Conservation (phyloP, 2,113 vertebrate genomes). For the Thermophis baileyi region DNA sequence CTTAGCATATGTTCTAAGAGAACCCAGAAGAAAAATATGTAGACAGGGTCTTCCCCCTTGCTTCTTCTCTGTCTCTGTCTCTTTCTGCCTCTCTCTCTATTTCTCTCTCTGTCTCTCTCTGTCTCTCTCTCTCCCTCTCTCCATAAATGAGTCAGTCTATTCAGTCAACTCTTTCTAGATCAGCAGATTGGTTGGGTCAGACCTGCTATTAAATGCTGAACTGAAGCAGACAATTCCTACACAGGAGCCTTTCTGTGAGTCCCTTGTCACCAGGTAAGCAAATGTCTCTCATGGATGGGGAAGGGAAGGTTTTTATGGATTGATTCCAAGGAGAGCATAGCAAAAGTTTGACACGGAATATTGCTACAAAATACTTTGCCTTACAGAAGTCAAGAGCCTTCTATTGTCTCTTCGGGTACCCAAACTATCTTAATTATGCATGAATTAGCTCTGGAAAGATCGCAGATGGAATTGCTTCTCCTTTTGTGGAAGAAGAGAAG, state of each 20-base stretch:
- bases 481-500: constrained; percentile 23
- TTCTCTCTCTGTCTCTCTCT: not conserved
- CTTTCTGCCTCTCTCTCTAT: accelerated
- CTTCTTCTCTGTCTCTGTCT: not conserved
- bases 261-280: not conserved
- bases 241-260: not conserved
- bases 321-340: constrained; percentile 21
- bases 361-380: not conserved
- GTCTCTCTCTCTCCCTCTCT: not conserved
- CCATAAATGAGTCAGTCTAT: not conserved
- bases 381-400: not conserved
- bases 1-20: not conserved
- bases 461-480: constrained; percentile 8
- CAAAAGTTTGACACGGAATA: not conserved
- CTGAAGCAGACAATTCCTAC: not conserved
- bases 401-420: constrained; percentile 1
- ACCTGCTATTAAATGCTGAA: not conserved
- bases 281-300: not conserved
- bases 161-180: not conserved
- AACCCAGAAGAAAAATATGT: not conserved
- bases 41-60: not conserved
- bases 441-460: not conserved
- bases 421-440: constrained; percentile 10
- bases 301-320: not conserved
- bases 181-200: not conserved